Percentiles rank a stretch among this genome's conserved stretches.
These are phyloP conservation scores for Myotis daubentonii DNA, from an alignment of 2,797 vertebrate species.

Conservation along the genomic window DNA sequence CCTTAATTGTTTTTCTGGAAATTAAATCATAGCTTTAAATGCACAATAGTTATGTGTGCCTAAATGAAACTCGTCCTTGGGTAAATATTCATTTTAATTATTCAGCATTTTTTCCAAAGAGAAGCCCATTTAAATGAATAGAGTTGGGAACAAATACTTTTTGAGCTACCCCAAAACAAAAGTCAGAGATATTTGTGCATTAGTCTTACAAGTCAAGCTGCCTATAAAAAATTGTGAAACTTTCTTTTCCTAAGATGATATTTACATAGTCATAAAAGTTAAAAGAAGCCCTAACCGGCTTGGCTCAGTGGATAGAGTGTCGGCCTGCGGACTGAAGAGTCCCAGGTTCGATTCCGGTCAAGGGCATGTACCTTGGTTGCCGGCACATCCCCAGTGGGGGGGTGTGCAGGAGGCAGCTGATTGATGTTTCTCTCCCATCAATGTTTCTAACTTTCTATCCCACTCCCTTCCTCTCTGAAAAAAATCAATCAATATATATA, in stretches of 20 bases:
- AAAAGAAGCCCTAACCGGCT: neutral
- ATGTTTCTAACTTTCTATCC: too few relatives aligned
- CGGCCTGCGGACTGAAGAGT: too few relatives aligned
- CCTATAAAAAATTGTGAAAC: neutral
- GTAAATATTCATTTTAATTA: slow-evolving; percentile 3
- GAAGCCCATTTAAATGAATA: neutral
- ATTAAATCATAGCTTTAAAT: slow-evolving; percentile 11
- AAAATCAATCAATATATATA: too few relatives aligned
- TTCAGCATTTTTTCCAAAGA: neutral
- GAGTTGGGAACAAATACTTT: neutral
- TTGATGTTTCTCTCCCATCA: too few relatives aligned
- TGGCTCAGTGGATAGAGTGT: too few relatives aligned
- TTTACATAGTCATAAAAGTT: slow-evolving; percentile 29
- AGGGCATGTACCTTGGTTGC: too few relatives aligned
- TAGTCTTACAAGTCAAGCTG: slow-evolving; percentile 20
- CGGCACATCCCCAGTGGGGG: too few relatives aligned
- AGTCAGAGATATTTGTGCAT: neutral
- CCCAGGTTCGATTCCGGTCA: too few relatives aligned
- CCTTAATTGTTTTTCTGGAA: neutral
- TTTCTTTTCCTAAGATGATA: neutral
- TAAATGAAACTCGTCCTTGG: neutral
- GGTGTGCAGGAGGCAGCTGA: too few relatives aligned
- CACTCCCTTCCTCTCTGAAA: too few relatives aligned
- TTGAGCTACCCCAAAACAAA: neutral
- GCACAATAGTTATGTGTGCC: neutral